Evolutionary conservation across 2,888 invertebrate species (phyloP).

Genomic region (Drosophila longiperda): DNA sequence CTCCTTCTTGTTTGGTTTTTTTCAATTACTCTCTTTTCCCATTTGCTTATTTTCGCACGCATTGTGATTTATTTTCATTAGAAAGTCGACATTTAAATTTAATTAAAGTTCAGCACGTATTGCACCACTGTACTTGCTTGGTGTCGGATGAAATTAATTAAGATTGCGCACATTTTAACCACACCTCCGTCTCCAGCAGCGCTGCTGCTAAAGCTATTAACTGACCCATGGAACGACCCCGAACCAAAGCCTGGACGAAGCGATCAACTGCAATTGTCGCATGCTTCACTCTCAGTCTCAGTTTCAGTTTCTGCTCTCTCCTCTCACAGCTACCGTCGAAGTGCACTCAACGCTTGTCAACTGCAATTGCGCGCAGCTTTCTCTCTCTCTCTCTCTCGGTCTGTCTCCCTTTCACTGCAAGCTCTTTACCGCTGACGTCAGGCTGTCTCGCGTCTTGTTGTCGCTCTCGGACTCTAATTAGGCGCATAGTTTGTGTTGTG

Average conservation of each 20-base stretch:
- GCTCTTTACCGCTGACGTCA: constrained; percentile 56
- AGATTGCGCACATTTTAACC: constrained; percentile 44
- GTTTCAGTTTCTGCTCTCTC: background rate
- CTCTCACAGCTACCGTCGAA: background rate
- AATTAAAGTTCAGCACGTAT: background rate
- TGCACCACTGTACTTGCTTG: constrained; percentile 45
- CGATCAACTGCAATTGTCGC: constrained; percentile 52
- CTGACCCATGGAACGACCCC: constrained; percentile 64
- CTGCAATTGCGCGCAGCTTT: background rate
- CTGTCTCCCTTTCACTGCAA: background rate
- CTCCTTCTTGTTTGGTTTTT: background rate
- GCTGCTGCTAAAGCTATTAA: constrained; percentile 61
- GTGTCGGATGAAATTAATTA: constrained; percentile 63
- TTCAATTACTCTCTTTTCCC: background rate
- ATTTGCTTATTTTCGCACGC: background rate
- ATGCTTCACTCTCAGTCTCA: constrained; percentile 1
- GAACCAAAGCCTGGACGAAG: constrained; percentile 14
- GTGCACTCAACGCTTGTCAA: background rate
- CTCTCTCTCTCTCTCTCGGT: background rate
- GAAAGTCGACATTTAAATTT: background rate
- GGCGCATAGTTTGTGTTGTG: constrained; percentile 53
- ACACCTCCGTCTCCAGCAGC: constrained; percentile 21
- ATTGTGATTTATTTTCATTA: background rate
- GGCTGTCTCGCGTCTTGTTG: background rate
- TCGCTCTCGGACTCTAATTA: constrained; percentile 44